Conservation (phyloP, 2,113 vertebrate species). For the Microcebus ravelobensis region DNA sequence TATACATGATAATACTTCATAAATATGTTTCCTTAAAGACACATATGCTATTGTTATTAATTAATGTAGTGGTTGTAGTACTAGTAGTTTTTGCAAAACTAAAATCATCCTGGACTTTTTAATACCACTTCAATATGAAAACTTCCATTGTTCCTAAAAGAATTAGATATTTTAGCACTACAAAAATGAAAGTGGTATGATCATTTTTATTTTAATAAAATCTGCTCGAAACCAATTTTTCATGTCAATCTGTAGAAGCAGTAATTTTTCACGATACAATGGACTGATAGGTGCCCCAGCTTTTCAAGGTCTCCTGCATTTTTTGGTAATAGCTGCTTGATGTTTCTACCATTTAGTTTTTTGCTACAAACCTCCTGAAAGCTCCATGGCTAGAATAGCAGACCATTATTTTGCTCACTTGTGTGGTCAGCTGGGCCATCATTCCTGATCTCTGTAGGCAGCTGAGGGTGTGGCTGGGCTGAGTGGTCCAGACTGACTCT, state of each 20-base stretch:
- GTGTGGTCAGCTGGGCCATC: fast-evolving
- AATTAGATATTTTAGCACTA: not conserved
- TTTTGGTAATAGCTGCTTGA: not conserved
- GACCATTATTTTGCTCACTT: not conserved
- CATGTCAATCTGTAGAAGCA: not conserved
- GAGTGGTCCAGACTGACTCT: fast-evolving
- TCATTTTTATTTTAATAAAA: not conserved
- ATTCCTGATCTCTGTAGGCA: not conserved
- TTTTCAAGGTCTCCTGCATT: not conserved
- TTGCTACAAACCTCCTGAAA: not conserved
- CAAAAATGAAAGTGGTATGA: not conserved
- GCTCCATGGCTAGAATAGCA: not conserved
- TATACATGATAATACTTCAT: not conserved
- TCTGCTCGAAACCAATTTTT: not conserved
- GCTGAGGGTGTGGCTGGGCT: too few relatives aligned
- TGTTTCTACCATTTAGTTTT: not conserved
- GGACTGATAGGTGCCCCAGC: not conserved
- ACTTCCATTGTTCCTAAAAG: not conserved
- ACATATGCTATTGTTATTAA: too few relatives aligned
- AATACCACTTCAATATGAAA: not conserved
- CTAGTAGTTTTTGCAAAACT: not conserved
- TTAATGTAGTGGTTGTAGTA: not conserved
- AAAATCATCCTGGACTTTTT: not conserved
- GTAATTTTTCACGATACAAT: fast-evolving
- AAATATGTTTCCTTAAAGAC: not conserved